These are phyloP conservation scores for Psittacula derbiana DNA, from an alignment of 2,797 vertebrate genomes.

Conservation along the genomic window DNA sequence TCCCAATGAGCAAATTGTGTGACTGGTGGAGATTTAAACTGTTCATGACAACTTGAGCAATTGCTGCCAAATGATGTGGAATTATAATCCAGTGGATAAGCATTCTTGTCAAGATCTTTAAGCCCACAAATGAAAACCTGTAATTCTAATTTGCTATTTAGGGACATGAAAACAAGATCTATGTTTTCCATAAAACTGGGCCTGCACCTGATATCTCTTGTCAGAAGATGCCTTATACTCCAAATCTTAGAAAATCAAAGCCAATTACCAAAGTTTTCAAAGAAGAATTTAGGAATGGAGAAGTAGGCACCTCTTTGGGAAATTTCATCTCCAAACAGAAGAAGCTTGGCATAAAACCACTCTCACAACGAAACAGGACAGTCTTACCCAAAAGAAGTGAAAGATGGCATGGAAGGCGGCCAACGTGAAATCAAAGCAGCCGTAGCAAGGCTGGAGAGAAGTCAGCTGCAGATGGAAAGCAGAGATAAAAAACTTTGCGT, in stretches of 20 bases:
- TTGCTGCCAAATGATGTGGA: slow-evolving; percentile 14
- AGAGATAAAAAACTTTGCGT: background rate
- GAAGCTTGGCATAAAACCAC: background rate
- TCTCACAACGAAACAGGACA: background rate
- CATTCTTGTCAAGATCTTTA: slow-evolving; percentile 6
- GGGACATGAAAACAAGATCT: background rate
- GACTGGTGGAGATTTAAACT: slow-evolving; percentile 16
- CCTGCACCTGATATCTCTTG: background rate
- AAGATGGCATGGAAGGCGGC: slow-evolving; percentile 19
- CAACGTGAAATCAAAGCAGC: background rate
- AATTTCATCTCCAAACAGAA: background rate
- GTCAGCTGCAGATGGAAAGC: slow-evolving; percentile 22
- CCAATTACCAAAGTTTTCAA: background rate
- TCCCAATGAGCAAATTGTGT: background rate
- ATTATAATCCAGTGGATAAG: background rate
- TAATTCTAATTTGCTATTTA: slow-evolving; percentile 31
- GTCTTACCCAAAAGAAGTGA: background rate
- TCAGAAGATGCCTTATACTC: background rate
- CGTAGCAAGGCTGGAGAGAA: background rate
- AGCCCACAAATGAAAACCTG: background rate
- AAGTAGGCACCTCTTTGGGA: background rate
- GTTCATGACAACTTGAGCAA: background rate
- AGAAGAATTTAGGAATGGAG: background rate
- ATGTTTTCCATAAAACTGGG: background rate
- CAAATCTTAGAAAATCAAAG: background rate